Evolutionary conservation across 2,113 vertebrate genomes (phyloP).

Genomic region (Paramormyrops kingsleyae): DNA sequence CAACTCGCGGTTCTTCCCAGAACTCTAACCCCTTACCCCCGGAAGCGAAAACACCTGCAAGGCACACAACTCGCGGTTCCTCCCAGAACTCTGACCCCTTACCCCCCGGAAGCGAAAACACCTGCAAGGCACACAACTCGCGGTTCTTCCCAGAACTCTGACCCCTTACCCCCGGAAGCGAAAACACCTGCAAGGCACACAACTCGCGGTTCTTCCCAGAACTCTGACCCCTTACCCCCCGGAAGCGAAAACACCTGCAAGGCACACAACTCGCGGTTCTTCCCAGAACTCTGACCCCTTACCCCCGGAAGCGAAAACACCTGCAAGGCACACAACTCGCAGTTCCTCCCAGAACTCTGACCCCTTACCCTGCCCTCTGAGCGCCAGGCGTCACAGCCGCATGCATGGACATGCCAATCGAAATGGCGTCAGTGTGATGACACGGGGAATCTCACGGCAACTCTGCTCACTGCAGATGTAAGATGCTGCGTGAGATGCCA

Average conservation of each 20-base stretch:
- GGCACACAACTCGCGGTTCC: not conserved
- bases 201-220: no score
- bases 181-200: no score
- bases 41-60: constrained; percentile 84
- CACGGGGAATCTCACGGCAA: not conserved
- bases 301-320: no score
- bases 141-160: no score
- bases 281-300: not conserved
- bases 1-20: no score
- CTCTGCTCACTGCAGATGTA: not conserved
- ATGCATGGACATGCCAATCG: not conserved
- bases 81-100: not conserved
- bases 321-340: no score
- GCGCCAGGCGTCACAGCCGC: not conserved
- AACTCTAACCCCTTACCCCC: constrained; percentile 50
- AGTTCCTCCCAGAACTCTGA: no score
- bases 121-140: no score
- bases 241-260: constrained; percentile 84
- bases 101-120: no score
- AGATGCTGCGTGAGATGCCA: not conserved
- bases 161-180: no score
- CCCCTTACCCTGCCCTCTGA: not conserved
- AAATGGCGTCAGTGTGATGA: not conserved
- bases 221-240: constrained; percentile 51
- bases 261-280: not conserved